Evolutionary conservation across 2,113 vertebrate genomes (phyloP).

Genomic region (Hemicordylus capensis): DNA sequence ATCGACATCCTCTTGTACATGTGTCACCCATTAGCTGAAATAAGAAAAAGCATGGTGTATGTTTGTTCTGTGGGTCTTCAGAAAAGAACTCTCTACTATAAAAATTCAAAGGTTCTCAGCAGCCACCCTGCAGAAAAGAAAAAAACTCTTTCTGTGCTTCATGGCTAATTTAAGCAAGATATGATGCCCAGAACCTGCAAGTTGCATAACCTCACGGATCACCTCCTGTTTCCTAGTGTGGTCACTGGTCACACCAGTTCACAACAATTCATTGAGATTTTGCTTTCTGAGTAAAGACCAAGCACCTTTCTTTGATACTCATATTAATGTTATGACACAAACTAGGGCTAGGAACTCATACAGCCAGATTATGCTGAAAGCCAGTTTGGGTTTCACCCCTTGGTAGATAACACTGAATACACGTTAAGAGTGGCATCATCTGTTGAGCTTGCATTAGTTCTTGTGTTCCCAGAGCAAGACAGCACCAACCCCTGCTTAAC

Average conservation of each 20-base stretch:
- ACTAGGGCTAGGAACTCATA: neutral
- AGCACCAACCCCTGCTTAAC: neutral
- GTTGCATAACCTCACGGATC: neutral
- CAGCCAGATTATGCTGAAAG: neutral
- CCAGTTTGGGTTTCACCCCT: neutral
- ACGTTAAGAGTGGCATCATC: neutral
- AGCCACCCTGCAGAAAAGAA: neutral
- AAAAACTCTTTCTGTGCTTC: neutral
- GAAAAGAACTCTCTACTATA: accelerated
- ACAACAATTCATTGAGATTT: neutral
- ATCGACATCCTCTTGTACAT: slow-evolving; percentile 95
- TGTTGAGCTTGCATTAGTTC: neutral
- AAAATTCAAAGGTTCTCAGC: neutral
- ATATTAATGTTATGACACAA: neutral
- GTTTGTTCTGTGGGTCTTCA: neutral
- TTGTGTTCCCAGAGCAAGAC: neutral
- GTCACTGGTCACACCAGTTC: neutral
- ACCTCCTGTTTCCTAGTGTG: neutral
- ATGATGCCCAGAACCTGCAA: neutral
- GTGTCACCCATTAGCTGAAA: slow-evolving; percentile 96
- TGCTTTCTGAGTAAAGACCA: neutral
- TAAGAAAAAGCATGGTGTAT: neutral
- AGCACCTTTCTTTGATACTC: neutral
- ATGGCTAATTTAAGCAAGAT: neutral
- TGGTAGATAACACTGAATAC: neutral